phyloP scores from a whole-genome alignment of 2,113 vertebrate species.

The Epinephelus fuscoguttatus region DNA sequence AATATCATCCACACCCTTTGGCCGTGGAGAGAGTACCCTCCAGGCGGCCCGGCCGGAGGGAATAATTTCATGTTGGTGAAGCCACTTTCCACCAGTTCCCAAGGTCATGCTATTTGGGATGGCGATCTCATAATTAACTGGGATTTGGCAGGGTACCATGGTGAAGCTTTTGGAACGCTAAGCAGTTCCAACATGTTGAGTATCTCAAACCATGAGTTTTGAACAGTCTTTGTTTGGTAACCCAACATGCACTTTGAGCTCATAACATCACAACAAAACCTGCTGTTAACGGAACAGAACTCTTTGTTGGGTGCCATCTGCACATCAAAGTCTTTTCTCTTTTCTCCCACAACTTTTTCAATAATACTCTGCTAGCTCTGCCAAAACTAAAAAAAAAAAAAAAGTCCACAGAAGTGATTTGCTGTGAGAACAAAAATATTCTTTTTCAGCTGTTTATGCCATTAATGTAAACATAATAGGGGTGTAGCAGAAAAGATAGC shows the following conservation, averaged over 20 bases:
- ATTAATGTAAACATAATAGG: constrained; percentile 56
- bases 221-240: constrained; percentile 63
- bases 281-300: constrained; percentile 52
- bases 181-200: constrained; percentile 59
- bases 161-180: constrained; percentile 61
- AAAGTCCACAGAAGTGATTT: constrained; percentile 24
- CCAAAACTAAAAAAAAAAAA: constrained; percentile 35
- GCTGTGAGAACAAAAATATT: constrained; percentile 55
- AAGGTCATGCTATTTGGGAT: constrained; percentile 73
- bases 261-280: constrained; percentile 68
- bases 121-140: constrained; percentile 72
- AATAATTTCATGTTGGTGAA: constrained; percentile 60
- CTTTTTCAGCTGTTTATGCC: constrained; percentile 46
- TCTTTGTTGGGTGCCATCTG: constrained; percentile 58
- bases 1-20: constrained; percentile 15
- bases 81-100: constrained; percentile 68
- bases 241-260: constrained; percentile 66
- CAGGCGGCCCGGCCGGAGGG: constrained; percentile 6
- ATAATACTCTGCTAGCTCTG: constrained; percentile 27
- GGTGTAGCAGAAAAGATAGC: constrained; percentile 18
- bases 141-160: constrained; percentile 68
- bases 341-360: constrained; percentile 43
- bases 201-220: constrained; percentile 53
- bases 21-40: constrained; percentile 17
- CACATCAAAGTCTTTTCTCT: constrained; percentile 63